phyloP scores from a whole-genome alignment of 2,113 vertebrate species.

The Scolopax mira region DNA sequence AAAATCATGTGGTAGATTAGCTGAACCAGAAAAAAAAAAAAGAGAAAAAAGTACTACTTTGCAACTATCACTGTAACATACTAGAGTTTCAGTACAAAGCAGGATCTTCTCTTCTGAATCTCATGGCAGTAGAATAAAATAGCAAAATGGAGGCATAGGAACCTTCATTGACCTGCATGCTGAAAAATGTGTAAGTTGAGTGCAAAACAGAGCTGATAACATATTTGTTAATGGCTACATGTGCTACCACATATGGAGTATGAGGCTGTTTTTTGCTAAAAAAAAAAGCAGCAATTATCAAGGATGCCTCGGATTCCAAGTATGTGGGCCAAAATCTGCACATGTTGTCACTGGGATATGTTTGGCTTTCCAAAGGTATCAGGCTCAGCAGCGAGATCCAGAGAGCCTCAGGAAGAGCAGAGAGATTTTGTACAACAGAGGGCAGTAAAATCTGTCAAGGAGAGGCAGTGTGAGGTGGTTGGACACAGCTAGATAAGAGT shows the following conservation, averaged over 20 bases:
- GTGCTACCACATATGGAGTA: background rate
- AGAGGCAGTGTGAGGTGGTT: background rate
- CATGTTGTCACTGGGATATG: rapidly evolving
- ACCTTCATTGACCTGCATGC: rapidly evolving
- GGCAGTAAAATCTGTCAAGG: background rate
- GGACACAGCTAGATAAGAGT: background rate
- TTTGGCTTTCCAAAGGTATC: background rate
- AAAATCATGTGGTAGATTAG: background rate
- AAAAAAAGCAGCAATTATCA: background rate
- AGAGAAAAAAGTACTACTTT: background rate
- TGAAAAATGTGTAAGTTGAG: background rate
- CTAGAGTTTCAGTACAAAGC: background rate
- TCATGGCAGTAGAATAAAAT: background rate
- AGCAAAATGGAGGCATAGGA: background rate
- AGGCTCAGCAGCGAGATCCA: background rate
- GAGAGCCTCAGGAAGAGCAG: background rate
- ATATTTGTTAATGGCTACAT: background rate
- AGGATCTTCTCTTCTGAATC: background rate
- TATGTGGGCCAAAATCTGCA: background rate
- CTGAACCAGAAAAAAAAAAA: background rate
- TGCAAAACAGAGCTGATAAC: background rate
- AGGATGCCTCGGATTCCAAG: background rate
- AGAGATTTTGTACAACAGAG: background rate
- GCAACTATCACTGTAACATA: background rate
- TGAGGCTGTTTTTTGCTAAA: background rate